Evolutionary conservation across 2,113 vertebrate species (phyloP).

Genomic region (Thunnus thynnus): DNA sequence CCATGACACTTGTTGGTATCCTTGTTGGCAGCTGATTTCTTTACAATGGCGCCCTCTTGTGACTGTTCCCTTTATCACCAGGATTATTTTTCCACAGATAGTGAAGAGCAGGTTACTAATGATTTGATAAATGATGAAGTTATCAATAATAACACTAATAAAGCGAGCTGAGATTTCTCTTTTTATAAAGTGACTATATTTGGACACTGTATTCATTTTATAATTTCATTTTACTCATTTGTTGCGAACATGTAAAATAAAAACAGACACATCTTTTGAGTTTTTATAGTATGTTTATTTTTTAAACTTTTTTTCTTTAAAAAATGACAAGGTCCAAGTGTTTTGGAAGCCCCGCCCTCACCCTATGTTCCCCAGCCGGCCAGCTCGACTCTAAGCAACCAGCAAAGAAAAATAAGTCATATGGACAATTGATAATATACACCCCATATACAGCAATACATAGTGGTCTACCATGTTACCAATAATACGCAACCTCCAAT

Average conservation of each 20-base stretch:
- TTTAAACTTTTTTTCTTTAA: slow-evolving; percentile 64
- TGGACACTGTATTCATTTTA: too few relatives aligned
- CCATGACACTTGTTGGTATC: too few relatives aligned
- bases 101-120: neutral
- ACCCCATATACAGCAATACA: slow-evolving; percentile 87
- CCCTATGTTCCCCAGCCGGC: slow-evolving; percentile 69
- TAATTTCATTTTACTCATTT: neutral
- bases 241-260: slow-evolving; percentile 16
- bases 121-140: neutral
- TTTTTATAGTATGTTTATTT: slow-evolving; percentile 77
- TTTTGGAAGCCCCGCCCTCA: slow-evolving; percentile 75
- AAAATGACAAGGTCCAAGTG: slow-evolving; percentile 81
- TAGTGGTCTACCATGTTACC: slow-evolving; percentile 84
- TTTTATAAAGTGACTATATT: neutral
- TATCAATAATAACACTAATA: neutral
- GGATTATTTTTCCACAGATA: neutral
- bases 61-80: slow-evolving; percentile 13
- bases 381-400: slow-evolving; percentile 78
- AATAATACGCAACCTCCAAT: slow-evolving; percentile 76
- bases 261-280: slow-evolving; percentile 21
- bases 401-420: slow-evolving; percentile 82
- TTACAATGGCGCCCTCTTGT: slow-evolving; percentile 61
- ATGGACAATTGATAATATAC: slow-evolving; percentile 84
- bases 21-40: neutral
- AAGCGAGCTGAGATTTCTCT: neutral